Conservation (phyloP, 2,888 invertebrate genomes). For the Caenorhabditis sinica region DNA sequence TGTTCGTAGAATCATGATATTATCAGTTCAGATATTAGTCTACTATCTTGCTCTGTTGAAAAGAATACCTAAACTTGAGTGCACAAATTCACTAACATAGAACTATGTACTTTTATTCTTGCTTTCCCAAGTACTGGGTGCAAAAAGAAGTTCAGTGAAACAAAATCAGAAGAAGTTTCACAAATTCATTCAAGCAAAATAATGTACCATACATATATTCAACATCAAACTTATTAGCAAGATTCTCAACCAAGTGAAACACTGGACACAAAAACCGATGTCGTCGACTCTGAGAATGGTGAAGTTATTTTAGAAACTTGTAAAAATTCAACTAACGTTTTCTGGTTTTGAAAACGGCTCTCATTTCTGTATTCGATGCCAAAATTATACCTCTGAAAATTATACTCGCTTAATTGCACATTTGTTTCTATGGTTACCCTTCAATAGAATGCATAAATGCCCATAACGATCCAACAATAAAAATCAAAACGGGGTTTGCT, state of each 20-base stretch:
- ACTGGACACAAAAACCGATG: conserved; percentile 21
- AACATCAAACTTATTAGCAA: background rate
- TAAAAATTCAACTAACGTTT: background rate
- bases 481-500: conserved; percentile 20
- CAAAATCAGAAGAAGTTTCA: background rate
- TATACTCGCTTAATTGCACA: too few species aligned
- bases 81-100: background rate
- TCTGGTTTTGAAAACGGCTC: background rate
- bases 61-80: too few species aligned
- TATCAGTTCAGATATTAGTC: too few species aligned
- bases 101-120: background rate
- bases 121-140: background rate
- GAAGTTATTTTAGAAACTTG: background rate
- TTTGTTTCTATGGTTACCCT: conserved; percentile 22
- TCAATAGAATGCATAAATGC: conserved; percentile 49
- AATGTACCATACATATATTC: background rate
- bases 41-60: too few species aligned
- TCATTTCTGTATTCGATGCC: conserved; percentile 34
- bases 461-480: conserved; percentile 34
- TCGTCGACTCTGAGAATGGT: conserved; percentile 9
- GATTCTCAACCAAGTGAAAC: background rate
- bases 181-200: background rate
- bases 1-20: too few species aligned
- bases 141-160: background rate
- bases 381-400: conserved; percentile 23